Percentiles rank a stretch among this genome's conserved stretches.
Conservation (phyloP, 2,888 invertebrate genomes). For the Cosmopolites sordidus region DNA sequence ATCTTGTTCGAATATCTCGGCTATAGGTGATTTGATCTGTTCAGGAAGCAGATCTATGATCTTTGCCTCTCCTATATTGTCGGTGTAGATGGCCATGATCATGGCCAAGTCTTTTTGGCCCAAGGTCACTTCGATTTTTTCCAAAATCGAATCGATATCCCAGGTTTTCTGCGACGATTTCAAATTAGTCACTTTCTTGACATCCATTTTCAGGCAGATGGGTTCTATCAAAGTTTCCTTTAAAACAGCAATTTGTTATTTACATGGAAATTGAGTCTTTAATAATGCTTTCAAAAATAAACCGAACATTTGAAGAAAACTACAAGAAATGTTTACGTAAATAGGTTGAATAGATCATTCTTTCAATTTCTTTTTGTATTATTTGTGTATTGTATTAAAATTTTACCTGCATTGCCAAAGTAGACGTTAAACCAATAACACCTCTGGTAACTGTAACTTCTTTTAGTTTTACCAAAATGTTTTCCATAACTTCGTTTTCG, state of each 20-base stretch:
- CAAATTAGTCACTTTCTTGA: slow-evolving; percentile 61
- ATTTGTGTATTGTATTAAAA: background rate
- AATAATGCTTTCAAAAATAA: too few relatives aligned
- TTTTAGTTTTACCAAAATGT: slow-evolving; percentile 65
- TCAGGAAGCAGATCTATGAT: slow-evolving; percentile 51
- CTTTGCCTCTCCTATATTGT: slow-evolving; percentile 62
- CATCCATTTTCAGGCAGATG: slow-evolving; percentile 64
- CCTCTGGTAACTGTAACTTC: slow-evolving; percentile 65
- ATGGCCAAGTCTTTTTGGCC: slow-evolving; percentile 73
- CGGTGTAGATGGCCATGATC: slow-evolving; percentile 65
- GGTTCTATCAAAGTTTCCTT: slow-evolving; percentile 75
- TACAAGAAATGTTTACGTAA: too few relatives aligned
- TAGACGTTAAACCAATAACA: slow-evolving; percentile 68
- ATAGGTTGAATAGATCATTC: background rate
- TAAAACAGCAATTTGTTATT: slow-evolving; percentile 14
- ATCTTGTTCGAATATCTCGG: slow-evolving; percentile 31
- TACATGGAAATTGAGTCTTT: too few relatives aligned
- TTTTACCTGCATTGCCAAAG: slow-evolving; percentile 65
- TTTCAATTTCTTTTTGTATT: too few relatives aligned
- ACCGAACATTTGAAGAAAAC: too few relatives aligned
- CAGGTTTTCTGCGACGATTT: slow-evolving; percentile 45
- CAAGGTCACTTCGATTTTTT: slow-evolving; percentile 62
- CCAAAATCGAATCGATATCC: slow-evolving; percentile 64
- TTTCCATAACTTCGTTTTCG: slow-evolving; percentile 56
- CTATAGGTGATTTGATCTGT: slow-evolving; percentile 32